phyloP scores from a whole-genome alignment of 1,140 invertebrate species.

The Caerostris darwini region DNA sequence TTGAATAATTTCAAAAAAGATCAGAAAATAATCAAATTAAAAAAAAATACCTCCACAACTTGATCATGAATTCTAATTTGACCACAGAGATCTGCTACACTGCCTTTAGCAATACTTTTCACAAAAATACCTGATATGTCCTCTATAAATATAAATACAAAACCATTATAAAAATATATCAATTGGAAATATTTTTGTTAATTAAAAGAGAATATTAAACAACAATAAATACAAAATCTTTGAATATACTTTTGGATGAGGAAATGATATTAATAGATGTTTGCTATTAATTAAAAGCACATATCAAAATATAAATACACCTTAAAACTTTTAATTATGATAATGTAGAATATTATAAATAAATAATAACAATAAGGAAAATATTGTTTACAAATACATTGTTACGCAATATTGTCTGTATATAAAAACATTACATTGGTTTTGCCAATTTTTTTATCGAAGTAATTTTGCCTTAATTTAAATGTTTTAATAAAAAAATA shows the following conservation, averaged over 20 bases:
- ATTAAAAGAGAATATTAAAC: not conserved
- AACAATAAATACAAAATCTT: not conserved
- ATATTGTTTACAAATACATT: too few species aligned
- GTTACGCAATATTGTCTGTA: too few species aligned
- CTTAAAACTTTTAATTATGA: too few species aligned
- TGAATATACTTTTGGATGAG: not conserved
- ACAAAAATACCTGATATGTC: slow-evolving; percentile 99
- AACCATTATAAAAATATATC: not conserved
- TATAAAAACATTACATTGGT: too few species aligned
- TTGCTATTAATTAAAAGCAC: too few species aligned
- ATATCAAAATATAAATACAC: too few species aligned
- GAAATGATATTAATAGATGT: too few species aligned
- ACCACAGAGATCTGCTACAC: slow-evolving; percentile 95
- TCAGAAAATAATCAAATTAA: not conserved
- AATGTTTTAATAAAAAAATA: too few species aligned
- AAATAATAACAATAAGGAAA: too few species aligned
- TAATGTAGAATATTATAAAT: too few species aligned
- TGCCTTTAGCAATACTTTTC: slow-evolving; percentile 97
- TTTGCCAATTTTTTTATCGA: too few species aligned
- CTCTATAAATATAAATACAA: slow-evolving; percentile 84
- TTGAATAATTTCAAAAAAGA: not conserved
- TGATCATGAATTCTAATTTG: slow-evolving; percentile 98
- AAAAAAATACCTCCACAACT: slow-evolving; percentile 82
- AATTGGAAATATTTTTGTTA: not conserved
- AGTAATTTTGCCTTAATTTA: too few species aligned